Percentiles rank a stretch among this genome's conserved stretches.
Conservation (phyloP, 2,113 vertebrate genomes). For the Zosterops japonicus region DNA sequence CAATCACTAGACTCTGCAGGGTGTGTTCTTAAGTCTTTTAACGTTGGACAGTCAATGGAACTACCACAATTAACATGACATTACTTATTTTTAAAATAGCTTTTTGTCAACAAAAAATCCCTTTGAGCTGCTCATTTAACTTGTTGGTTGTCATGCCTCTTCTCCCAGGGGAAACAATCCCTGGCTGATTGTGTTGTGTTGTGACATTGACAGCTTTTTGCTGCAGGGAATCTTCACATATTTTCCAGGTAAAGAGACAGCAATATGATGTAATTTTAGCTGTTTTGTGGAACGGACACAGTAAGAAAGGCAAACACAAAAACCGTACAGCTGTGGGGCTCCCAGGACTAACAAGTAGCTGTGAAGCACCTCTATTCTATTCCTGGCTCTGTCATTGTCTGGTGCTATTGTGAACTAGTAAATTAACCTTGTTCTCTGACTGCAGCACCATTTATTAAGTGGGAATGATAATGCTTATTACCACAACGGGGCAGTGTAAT, state of each 20-base stretch:
- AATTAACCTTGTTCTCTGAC: background rate
- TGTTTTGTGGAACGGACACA: background rate
- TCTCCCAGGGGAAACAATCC: background rate
- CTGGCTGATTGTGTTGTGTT: background rate
- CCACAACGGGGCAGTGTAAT: slow-evolving; percentile 52
- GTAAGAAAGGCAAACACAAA: background rate
- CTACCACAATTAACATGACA: background rate
- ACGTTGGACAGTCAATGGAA: background rate
- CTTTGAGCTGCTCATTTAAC: background rate
- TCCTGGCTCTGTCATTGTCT: background rate
- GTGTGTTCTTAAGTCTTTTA: background rate
- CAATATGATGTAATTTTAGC: background rate
- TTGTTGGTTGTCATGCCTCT: background rate
- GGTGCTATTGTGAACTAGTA: background rate
- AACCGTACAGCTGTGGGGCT: background rate
- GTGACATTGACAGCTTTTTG: slow-evolving; percentile 47
- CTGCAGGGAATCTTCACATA: background rate
- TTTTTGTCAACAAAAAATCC: background rate
- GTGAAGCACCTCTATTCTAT: background rate
- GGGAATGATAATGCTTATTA: background rate
- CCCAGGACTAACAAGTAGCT: background rate
- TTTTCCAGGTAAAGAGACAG: background rate
- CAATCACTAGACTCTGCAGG: background rate
- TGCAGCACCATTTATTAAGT: background rate
- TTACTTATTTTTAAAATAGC: slow-evolving; percentile 14